Base-by-base conservation (phyloP, 2,797 vertebrate species). In the Peromyscus eremicus region DNA sequence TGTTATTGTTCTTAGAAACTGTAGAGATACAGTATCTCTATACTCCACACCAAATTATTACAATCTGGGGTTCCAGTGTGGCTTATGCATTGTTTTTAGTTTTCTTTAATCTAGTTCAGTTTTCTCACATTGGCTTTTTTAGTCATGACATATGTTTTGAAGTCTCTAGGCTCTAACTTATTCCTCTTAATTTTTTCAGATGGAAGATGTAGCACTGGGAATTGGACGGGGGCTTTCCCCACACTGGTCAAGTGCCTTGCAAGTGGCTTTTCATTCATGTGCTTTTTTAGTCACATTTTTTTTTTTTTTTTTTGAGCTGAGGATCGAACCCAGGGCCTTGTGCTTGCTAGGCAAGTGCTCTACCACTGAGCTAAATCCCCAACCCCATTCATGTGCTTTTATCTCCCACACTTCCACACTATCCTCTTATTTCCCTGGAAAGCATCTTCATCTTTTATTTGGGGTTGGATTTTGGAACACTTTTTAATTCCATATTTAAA, bases 401-500 rank as follows among this genome's bases (percentile, higher is more conserved):
- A 9, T 1, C 2, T n/a, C n/a, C 8, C 21, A 6, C 4, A 5
- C 89, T 55, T 92, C 25, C 80, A 25, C 55, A 34, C n/a, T 77
- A 13, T 25, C 17, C 25, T 19, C 88, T 76, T 49, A 80, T 92
- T 94, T 84, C 62, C 92, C 66, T 80, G 40, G 40, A 94, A 92
- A 84, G 49, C n/a, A 29, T 21, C n/a, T 89, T 93, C 13, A 70
- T 16, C 64, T 89, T 37, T 66, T 88, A 19, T 75, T 25, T 68
- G 89, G 57, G 81, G 79, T 80, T 19, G 46, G 60, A 70, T 88
- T 94, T 73, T 21, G 77, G 32, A 23, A 52, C 46, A 71, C 43
- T 8, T 80, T 85, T 81, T 29, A 27, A 27, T 40, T 82, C 40
- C 23, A 27, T 46, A 27, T 75, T 64, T 77, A 37, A 49, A 43